Conservation (phyloP, 2,888 invertebrate species). For the Dynastes hyllus region DNA sequence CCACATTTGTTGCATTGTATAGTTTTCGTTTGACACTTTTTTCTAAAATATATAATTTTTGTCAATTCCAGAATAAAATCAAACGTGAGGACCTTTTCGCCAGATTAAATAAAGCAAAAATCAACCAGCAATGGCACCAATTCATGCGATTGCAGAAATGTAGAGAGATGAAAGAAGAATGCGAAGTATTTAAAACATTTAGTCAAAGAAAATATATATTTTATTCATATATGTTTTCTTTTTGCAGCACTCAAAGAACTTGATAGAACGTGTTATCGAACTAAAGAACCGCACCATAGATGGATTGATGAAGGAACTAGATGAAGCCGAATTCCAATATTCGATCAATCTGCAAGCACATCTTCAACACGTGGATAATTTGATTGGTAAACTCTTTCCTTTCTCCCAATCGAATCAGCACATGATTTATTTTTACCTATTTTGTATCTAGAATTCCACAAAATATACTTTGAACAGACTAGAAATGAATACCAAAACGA, state of each 20-base stretch:
- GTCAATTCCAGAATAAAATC: conserved; percentile 80
- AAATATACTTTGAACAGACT: conserved; percentile 71
- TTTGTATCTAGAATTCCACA: conserved; percentile 69
- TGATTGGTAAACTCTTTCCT: conserved; percentile 75
- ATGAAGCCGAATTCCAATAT: conserved; percentile 84
- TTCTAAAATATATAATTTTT: too few species aligned
- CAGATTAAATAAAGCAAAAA: conserved; percentile 86
- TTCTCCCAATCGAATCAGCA: not conserved
- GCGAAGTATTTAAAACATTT: conserved; percentile 72
- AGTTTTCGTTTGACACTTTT: too few species aligned
- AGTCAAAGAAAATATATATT: too few species aligned
- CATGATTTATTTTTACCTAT: conserved; percentile 27
- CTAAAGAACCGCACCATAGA: conserved; percentile 80
- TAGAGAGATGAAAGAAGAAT: conserved; percentile 81
- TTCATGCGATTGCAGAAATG: conserved; percentile 85
- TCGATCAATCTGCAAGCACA: conserved; percentile 82
- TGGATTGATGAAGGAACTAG: conserved; percentile 78
- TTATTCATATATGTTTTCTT: not conserved
- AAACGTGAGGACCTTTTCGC: conserved; percentile 87
- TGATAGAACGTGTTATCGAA: conserved; percentile 78
- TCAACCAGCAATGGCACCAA: conserved; percentile 89
- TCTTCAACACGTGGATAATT: conserved; percentile 79
- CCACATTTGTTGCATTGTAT: not conserved
- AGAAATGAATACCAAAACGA: conserved; percentile 73
- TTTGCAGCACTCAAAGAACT: conserved; percentile 73